Base-by-base conservation (phyloP, 2,888 invertebrate genomes). In the Atrina japonica region DNA sequence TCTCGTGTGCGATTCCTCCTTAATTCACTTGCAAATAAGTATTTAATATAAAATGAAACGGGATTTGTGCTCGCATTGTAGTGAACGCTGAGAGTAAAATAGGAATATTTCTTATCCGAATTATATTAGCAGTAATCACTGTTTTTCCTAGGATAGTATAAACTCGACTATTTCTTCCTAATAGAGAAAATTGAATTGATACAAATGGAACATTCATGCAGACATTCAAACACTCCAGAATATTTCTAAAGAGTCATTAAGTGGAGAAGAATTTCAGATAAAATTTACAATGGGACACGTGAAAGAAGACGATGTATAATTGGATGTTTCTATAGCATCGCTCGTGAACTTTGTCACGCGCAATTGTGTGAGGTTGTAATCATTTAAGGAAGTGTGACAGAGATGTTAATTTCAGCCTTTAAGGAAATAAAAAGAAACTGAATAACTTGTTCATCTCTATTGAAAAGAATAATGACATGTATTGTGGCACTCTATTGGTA, bases 141-240 rank as follows among this genome's bases (percentile, higher is more conserved):
- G 66, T 70, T 70, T 70, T 65, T 49, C 66, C 64, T 66, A 52
- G 61, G 59, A 43, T 60, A 66, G 49, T 29, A 66, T 66, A 66
- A 66, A 66, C 66, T 65, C 58, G 30, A 58, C 66, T 66, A 58
- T 66, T 58, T 58, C 58, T 47, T 58, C 47, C 58, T 55, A 66
- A 70, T 70, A 61, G 40, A 66, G 61, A 29, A 76, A 79, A 79
- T 79, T 79, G 75, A 79, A 79, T 79, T 77, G 72, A 66, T 66
- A 72, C 76, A 79, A 79, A 77, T 74, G 79, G 70, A 74, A 74
- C 70, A 77, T 77, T 79, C 72, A 60, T 60, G 40, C 43, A 56
- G 45, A 65, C 56, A 72, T 72, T 72, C 71, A 72, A 63, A 9
- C 52, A 43, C 58, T 58, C 30, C 55, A 61, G 56, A 50, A 40